phyloP scores from a whole-genome alignment of 2,888 invertebrate species.

The Plagodis pulveraria region DNA sequence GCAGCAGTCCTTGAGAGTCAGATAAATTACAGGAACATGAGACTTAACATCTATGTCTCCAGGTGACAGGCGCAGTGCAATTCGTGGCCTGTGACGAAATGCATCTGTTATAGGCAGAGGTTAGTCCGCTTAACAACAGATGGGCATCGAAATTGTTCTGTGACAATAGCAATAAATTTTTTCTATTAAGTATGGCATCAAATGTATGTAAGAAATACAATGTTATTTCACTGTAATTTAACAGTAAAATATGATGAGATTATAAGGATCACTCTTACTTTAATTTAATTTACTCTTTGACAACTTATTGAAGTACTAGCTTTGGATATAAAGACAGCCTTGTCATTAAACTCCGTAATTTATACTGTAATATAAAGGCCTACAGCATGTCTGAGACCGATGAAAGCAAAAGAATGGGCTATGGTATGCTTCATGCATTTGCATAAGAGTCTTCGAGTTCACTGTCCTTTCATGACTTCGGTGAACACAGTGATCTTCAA shows the following conservation, averaged over 20 bases:
- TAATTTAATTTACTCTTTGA: too few species aligned
- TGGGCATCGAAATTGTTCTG: too few species aligned
- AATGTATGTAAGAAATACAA: not conserved
- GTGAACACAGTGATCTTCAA: constrained; percentile 41
- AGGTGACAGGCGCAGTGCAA: too few species aligned
- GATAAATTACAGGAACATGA: too few species aligned
- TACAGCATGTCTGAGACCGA: constrained; percentile 24
- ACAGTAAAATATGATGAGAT: not conserved
- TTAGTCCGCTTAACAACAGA: too few species aligned
- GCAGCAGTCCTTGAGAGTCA: too few species aligned
- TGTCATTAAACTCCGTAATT: constrained; percentile 18
- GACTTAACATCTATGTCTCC: too few species aligned
- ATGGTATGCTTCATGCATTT: constrained; percentile 65
- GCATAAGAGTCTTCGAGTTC: constrained; percentile 69
- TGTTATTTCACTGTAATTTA: not conserved
- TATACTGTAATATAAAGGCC: constrained; percentile 20
- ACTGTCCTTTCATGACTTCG: constrained; percentile 61
- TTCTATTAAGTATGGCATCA: too few species aligned
- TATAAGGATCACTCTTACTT: not conserved
- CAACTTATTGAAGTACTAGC: not conserved
- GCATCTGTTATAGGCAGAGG: too few species aligned
- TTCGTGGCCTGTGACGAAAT: too few species aligned
- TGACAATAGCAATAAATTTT: too few species aligned
- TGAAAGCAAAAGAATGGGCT: constrained; percentile 69
- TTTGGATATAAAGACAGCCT: constrained; percentile 4